Evolutionary conservation across 2,797 vertebrate species (phyloP).

Genomic region (Nyctalus aviator): DNA sequence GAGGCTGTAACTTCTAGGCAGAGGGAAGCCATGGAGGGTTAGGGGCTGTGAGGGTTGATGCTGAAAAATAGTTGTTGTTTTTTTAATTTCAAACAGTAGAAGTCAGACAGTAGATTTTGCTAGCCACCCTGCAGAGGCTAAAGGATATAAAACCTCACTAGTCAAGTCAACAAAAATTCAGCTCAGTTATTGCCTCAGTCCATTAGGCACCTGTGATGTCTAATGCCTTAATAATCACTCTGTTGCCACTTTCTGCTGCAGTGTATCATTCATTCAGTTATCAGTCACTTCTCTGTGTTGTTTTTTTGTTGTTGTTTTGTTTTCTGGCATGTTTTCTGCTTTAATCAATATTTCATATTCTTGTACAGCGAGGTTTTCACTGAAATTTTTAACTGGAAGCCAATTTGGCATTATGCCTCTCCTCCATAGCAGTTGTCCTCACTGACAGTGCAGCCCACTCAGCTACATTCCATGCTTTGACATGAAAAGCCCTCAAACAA

Average conservation of each 20-base stretch:
- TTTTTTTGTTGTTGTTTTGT: no score
- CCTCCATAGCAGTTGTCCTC: not conserved
- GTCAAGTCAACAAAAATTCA: not conserved
- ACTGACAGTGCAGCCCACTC: not conserved
- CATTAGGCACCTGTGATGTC: not conserved
- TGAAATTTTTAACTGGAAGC: not conserved
- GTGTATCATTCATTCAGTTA: not conserved
- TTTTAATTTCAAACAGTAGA: not conserved
- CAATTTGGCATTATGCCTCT: not conserved
- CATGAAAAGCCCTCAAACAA: not conserved
- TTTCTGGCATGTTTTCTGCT: not conserved
- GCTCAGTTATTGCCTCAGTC: no score
- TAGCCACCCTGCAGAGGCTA: not conserved
- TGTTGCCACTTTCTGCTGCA: rapidly evolving
- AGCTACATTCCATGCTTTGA: not conserved
- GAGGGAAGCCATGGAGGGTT: not conserved
- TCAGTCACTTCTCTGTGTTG: not conserved
- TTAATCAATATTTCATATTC: not conserved
- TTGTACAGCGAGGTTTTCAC: not conserved
- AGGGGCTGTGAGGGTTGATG: rapidly evolving
- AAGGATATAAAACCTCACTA: not conserved
- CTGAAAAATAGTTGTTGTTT: not conserved
- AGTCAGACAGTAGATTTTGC: not conserved
- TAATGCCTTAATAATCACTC: not conserved
- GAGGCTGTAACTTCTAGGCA: not conserved